A percentile compares a stretch with the other conserved stretches of the same genome.
These are phyloP conservation scores for Caenorhabditis afra DNA, from an alignment of 2,888 invertebrate genomes.

Conservation along the genomic window DNA sequence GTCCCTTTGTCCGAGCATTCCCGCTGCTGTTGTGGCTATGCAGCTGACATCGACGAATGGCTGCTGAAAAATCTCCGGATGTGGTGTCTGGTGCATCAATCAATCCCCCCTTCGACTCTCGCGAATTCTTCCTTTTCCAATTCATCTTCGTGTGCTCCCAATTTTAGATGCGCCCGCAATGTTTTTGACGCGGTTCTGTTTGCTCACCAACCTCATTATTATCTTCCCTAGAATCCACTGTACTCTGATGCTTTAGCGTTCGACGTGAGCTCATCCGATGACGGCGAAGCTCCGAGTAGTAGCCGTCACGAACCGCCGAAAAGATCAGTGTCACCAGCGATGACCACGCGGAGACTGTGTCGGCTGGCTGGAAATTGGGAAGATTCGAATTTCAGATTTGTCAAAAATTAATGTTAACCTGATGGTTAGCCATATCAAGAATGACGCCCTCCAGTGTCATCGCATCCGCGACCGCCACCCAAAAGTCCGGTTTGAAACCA, in stretches of 20 bases:
- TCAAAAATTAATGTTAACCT: constrained; percentile 49
- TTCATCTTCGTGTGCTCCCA: not conserved
- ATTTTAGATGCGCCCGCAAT: not conserved
- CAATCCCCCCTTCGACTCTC: not conserved
- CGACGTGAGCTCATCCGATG: constrained; percentile 66
- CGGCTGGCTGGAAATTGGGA: constrained; percentile 72
- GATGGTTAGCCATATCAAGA: constrained; percentile 78
- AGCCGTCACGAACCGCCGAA: constrained; percentile 78
- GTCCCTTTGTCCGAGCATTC: constrained; percentile 43
- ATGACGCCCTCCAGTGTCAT: constrained; percentile 80
- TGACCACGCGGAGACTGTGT: constrained; percentile 79
- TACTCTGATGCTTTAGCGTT: constrained; percentile 62
- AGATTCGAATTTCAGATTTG: not conserved
- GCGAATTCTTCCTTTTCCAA: not conserved
- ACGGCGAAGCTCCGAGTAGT: constrained; percentile 76
- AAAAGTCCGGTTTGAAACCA: constrained; percentile 80
- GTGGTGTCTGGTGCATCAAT: constrained; percentile 10
- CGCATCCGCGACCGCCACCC: constrained; percentile 79
- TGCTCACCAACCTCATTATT: constrained; percentile 44
- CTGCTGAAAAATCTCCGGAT: constrained; percentile 22
- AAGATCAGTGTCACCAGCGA: constrained; percentile 78
- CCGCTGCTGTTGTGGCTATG: constrained; percentile 44
- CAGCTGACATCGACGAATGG: constrained; percentile 29
- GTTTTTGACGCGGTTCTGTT: constrained; percentile 5
- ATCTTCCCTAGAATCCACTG: constrained; percentile 64